Evolutionary conservation across 2,113 vertebrate genomes (phyloP), one percentile per base, ranked within the genome.

Genomic region (Etia nguti): DNA sequence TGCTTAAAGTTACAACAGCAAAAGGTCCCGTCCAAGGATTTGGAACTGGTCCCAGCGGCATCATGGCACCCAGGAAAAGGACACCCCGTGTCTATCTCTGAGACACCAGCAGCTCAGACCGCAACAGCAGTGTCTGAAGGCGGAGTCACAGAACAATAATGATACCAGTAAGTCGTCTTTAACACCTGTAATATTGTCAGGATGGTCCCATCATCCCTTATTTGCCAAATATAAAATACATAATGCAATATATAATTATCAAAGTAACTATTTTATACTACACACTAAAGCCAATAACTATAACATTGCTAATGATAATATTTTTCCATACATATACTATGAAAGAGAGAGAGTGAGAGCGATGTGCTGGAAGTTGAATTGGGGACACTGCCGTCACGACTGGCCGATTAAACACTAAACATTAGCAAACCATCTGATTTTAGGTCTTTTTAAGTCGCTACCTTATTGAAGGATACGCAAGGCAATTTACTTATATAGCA

Each of bases 1-100:
- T 48, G 70, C 24, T 2, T 29, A 75, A 29, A 29, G 68, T 43
- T 7, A 0, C 10, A 50, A 31, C 43, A 75, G 24, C 43, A 12
- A 48, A 24, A 10, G 13, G 15, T 48, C 41, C 68, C 24, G 26
- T 43, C 70, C 70, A 18, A 43, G 5, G 43, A 75, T 2, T 29
- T 4, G 43, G 9, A 11, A 0, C 70, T 31, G 1, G 26, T 77
- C 43, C 18, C 41, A 50, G 26, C 24, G 11, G 24, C 70, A 12
- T 75, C 0, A 20, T 24, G 48, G 70, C 70, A 31, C 43, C 20
- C 43, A 31, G 70, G 0, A 31, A 77, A 50, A 77, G 16, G 43
- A 75, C 4, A 46, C 9, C 6, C 9, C 6, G 15, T 7, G 15
- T 43, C 24, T 29, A 48, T 48, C 43, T 48, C 43, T 75, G 41